Evolutionary conservation across 2,113 vertebrate species (phyloP).

Genomic region (Himantopus leucocephalus): DNA sequence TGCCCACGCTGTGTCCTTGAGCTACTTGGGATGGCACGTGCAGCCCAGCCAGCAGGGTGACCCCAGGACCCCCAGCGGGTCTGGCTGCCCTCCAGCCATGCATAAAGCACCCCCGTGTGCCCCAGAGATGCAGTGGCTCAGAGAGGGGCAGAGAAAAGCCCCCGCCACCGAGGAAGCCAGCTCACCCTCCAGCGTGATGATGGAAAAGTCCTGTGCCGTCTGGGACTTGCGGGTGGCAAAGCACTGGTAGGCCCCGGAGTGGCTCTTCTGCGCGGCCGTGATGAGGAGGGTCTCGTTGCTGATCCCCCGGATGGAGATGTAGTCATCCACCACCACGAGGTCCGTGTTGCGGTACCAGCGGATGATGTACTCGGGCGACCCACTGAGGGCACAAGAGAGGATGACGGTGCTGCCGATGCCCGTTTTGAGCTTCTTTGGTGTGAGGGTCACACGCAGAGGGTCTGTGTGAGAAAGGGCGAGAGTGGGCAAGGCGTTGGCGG

Average conservation of each 20-base stretch:
- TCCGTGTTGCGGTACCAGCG: conserved; percentile 98
- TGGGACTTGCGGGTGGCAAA: conserved; percentile 93
- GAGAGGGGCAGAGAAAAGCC: neutral
- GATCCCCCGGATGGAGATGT: conserved; percentile 94
- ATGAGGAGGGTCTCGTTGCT: conserved; percentile 97
- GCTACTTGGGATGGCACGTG: neutral
- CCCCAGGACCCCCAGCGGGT: accelerated
- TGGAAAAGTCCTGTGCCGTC: conserved; percentile 95
- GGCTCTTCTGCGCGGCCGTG: conserved; percentile 93
- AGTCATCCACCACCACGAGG: conserved; percentile 85
- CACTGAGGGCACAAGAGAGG: conserved; percentile 91
- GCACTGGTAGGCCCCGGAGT: conserved; percentile 97
- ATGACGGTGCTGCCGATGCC: conserved; percentile 98
- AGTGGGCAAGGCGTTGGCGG: neutral
- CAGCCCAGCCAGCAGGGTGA: neutral
- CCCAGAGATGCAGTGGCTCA: accelerated
- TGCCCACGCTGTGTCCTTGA: accelerated
- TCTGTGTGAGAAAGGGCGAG: conserved; percentile 69
- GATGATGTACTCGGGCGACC: conserved; percentile 91
- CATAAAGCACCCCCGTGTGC: neutral
- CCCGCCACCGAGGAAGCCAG: neutral
- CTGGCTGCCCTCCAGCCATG: neutral
- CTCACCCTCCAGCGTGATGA: conserved; percentile 93
- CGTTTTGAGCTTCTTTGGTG: conserved; percentile 97
- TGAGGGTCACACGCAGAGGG: conserved; percentile 93